These are phyloP conservation scores for Oriolus oriolus DNA, from an alignment of 2,113 vertebrate genomes.

Conservation along the genomic window DNA sequence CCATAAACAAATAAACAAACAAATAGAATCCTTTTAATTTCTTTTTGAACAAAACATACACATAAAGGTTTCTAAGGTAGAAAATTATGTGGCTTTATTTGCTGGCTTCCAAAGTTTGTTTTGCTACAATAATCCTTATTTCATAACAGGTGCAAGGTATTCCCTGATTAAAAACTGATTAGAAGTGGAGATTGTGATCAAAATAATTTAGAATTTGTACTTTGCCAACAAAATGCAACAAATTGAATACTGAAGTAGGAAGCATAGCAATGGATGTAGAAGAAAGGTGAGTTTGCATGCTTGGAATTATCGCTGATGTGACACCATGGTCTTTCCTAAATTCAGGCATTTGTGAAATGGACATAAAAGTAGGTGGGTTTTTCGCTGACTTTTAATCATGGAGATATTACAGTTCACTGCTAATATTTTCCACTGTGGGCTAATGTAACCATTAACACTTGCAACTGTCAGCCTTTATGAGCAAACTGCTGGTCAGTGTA, in stretches of 20 bases:
- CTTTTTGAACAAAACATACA: neutral
- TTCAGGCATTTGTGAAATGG: neutral
- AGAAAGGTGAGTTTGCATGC: neutral
- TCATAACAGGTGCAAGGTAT: neutral
- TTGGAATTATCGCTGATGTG: neutral
- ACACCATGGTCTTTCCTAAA: neutral
- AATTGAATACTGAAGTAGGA: neutral
- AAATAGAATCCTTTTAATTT: neutral
- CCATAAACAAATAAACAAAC: neutral
- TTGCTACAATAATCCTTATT: neutral
- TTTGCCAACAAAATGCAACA: neutral
- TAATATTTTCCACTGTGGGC: neutral
- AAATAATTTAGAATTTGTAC: neutral
- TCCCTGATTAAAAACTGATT: neutral
- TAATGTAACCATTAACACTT: neutral
- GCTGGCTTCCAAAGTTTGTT: neutral
- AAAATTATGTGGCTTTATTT: neutral
- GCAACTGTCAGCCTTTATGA: neutral
- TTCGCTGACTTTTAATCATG: neutral
- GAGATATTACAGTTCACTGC: neutral
- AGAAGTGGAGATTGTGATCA: neutral
- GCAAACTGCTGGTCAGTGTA: neutral
- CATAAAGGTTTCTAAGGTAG: neutral
- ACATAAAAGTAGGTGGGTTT: neutral
- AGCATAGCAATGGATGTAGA: neutral